Percentiles rank a stretch among this genome's conserved stretches.
phyloP scores from a whole-genome alignment of 1,140 invertebrate species.

The Ctenoplectra terminalis region DNA sequence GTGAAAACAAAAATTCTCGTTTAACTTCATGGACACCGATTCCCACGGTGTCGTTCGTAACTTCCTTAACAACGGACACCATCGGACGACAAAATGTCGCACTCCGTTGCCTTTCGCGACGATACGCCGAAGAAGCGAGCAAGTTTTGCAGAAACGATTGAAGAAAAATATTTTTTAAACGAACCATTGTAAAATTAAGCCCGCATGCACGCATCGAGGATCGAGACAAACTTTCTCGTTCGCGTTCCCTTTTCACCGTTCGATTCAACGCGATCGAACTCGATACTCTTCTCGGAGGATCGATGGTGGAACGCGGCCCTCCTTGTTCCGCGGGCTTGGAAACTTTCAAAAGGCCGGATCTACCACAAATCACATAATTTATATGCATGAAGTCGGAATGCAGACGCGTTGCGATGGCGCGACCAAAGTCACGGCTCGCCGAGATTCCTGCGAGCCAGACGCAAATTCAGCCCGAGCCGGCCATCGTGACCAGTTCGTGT shows the following conservation, averaged over 20 bases:
- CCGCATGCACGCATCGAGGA: not conserved
- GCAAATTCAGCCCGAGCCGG: slow-evolving; percentile 36
- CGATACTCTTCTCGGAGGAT: not conserved
- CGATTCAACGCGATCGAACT: slow-evolving; percentile 22
- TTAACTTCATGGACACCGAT: not conserved
- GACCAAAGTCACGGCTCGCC: slow-evolving; percentile 35
- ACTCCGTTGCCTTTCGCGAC: too few relatives aligned
- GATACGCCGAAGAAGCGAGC: not conserved
- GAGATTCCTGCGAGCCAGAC: slow-evolving; percentile 54
- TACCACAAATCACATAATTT: slow-evolving; percentile 58
- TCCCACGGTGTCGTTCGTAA: not conserved
- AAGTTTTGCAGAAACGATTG: not conserved
- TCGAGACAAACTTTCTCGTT: slow-evolving; percentile 24
- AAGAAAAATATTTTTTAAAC: not conserved
- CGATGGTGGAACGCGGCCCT: not conserved
- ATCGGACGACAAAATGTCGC: not conserved
- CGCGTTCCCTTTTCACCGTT: not conserved
- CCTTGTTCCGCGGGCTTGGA: slow-evolving; percentile 31
- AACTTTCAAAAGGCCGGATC: slow-evolving; percentile 31
- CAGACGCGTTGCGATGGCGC: slow-evolving; percentile 38
- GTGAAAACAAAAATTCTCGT: slow-evolving; percentile 25
- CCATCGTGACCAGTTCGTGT: slow-evolving; percentile 18
- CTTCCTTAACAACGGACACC: slow-evolving; percentile 12
- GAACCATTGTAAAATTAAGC: not conserved
- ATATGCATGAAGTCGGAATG: slow-evolving; percentile 58